Evolutionary conservation across 2,888 invertebrate species (phyloP).

Genomic region (Tachina fera): DNA sequence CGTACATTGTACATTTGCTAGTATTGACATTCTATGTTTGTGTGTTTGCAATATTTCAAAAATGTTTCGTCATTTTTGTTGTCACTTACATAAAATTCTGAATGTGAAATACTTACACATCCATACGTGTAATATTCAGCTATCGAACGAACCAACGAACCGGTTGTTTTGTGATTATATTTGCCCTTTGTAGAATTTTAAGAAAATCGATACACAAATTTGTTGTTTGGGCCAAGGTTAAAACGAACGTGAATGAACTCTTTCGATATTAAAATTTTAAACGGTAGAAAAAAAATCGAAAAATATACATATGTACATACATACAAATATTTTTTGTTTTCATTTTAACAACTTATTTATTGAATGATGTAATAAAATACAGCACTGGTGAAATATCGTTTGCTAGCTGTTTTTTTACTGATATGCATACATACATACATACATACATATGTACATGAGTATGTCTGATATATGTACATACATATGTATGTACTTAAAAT

Average conservation of each 20-base stretch:
- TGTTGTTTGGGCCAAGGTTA: constrained; percentile 49
- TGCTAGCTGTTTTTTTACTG: too few relatives aligned
- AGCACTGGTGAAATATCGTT: too few relatives aligned
- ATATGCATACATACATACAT: background rate
- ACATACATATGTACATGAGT: background rate
- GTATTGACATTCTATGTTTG: too few relatives aligned
- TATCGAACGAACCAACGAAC: background rate
- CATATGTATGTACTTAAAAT: too few relatives aligned
- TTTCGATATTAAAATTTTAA: constrained; percentile 16
- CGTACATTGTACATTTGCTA: too few relatives aligned
- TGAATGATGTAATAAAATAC: too few relatives aligned
- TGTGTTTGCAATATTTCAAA: background rate
- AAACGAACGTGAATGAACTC: constrained; percentile 29
- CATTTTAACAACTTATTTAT: background rate
- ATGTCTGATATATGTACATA: background rate
- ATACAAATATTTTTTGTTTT: background rate
- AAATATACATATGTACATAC: too few relatives aligned
- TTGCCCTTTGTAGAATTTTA: constrained; percentile 7
- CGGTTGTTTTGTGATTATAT: background rate
- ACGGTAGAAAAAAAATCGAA: too few relatives aligned
- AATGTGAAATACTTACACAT: background rate
- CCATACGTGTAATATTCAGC: too few relatives aligned
- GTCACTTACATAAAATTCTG: background rate
- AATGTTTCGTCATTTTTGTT: background rate
- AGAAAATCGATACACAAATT: background rate